Base-by-base conservation (phyloP, 2,113 vertebrate genomes). In the Dolichallabes microphthalmus region DNA sequence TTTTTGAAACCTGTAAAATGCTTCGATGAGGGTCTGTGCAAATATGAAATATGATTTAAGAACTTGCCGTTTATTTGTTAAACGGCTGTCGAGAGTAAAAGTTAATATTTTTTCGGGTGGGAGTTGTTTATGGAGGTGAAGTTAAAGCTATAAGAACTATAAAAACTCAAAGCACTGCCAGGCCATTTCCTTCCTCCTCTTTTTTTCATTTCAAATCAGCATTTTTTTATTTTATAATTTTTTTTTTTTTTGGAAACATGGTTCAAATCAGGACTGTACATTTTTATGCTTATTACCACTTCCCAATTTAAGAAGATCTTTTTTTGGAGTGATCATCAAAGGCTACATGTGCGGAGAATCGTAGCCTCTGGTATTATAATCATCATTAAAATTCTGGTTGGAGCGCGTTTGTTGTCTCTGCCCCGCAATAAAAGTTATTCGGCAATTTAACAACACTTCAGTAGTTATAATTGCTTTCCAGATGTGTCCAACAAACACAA, bases 121-220 rank as follows among this genome's bases (percentile, higher is more conserved):
- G 39, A 86, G 55, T 53, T 86, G 85, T 81, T 86, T 86, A 74
- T 52, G 27, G 85, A 75, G 78, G 68, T 58, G 73, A 81, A 73
- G 74, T 77, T n/a, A 68, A 78, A 60, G 78, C 78, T 86, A 32
- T 68, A 50, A 80, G 27, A 35, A 14, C 77, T 80, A 58, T 57
- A 52, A 73, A 80, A 86, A 86, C 85, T 74, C 77, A 45, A 61
- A 73, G 20, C 77, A 30, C 35, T 7, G 55, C 84, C 66, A 81
- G 55, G n/a, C 66, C 76, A 4, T 73, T 85, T 85, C 77, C 84
- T 63, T 80, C 84, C 66, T 85, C 53, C 6, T 80, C 19, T n/a
- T 74, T 11, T 13, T n/a, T 52, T 15, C 17, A 50, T 50, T 74
- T 39, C 32, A 69, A 20, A 74, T 80, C 85, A 86, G 78, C 78